Conservation (phyloP, 2,113 vertebrate genomes). For the Saimiri boliviensis region DNA sequence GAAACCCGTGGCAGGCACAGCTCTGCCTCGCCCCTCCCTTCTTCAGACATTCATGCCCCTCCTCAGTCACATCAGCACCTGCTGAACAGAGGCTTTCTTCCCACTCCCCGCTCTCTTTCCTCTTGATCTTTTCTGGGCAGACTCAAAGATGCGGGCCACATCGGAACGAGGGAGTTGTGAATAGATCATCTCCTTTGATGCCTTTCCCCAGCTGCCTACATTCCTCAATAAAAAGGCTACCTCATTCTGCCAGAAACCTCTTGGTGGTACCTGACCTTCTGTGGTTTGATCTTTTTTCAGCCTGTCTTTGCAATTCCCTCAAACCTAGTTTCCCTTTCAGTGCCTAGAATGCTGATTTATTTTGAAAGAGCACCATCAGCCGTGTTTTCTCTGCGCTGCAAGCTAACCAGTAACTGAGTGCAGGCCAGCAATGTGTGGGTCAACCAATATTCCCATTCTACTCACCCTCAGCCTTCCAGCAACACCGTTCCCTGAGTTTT, state of each 20-base stretch:
- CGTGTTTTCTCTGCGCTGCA: not conserved
- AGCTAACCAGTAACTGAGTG: not conserved
- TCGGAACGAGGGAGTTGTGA: not conserved
- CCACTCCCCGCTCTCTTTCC: not conserved
- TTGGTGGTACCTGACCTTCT: conserved; percentile 61
- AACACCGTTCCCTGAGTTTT: not conserved
- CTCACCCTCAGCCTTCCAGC: not conserved
- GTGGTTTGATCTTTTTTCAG: conserved; percentile 63
- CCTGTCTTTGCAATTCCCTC: conserved; percentile 50
- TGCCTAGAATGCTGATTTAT: conserved; percentile 53
- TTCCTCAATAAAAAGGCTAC: conserved; percentile 38
- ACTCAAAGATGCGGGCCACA: conserved; percentile 22
- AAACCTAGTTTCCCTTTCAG: conserved; percentile 38
- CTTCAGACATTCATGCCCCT: accelerated
- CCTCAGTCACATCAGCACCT: not conserved
- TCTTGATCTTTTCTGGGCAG: conserved; percentile 11
- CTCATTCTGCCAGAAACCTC: conserved; percentile 40
- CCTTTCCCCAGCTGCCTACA: conserved; percentile 30
- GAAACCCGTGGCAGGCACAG: accelerated
- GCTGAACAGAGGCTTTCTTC: not conserved
- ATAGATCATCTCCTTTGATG: conserved; percentile 31
- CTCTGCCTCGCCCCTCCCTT: accelerated
- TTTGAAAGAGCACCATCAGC: conserved; percentile 45
- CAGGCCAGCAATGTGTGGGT: not conserved
- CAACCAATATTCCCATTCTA: not conserved